A percentile compares a stretch with the other conserved stretches of the same genome.
phyloP scores from a whole-genome alignment of 2,888 invertebrate species.

The Eumerus sabulonum region DNA sequence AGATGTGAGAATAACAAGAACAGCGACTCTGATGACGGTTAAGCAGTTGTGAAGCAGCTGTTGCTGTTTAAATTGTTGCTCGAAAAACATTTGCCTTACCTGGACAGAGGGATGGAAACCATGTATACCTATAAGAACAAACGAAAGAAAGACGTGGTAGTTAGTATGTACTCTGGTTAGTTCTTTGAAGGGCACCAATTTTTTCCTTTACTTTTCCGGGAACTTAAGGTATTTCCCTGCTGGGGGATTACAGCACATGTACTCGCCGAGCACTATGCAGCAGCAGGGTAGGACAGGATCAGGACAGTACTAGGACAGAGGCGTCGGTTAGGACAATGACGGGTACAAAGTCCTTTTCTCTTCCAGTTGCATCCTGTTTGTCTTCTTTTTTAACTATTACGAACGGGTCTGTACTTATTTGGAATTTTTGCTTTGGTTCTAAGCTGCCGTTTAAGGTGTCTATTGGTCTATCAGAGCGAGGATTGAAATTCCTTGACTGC shows the following conservation, averaged over 20 bases:
- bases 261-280: constrained; percentile 23
- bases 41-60: constrained; percentile 28
- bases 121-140: constrained; percentile 1
- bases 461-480: too few species aligned
- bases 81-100: constrained; percentile 27
- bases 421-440: constrained; percentile 4
- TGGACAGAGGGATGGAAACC: constrained; percentile 2
- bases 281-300: constrained; percentile 17
- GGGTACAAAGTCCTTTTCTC: constrained; percentile 28
- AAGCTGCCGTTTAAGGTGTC: too few species aligned
- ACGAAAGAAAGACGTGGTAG: constrained; percentile 10
- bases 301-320: constrained; percentile 11
- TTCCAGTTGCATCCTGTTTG: too few species aligned
- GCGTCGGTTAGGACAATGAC: not conserved
- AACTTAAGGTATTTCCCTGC: constrained; percentile 41
- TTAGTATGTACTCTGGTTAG: not conserved
- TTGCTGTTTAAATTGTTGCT: constrained; percentile 14
- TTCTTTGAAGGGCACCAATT: constrained; percentile 3
- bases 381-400: constrained; percentile 20
- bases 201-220: constrained; percentile 15
- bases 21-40: constrained; percentile 3
- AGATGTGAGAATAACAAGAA: constrained; percentile 28
- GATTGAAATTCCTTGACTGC: too few species aligned
- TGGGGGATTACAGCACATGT: constrained; percentile 43
- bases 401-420: constrained; percentile 30